Base-by-base conservation (phyloP, 2,113 vertebrate species). In the Aptenodytes patagonicus region DNA sequence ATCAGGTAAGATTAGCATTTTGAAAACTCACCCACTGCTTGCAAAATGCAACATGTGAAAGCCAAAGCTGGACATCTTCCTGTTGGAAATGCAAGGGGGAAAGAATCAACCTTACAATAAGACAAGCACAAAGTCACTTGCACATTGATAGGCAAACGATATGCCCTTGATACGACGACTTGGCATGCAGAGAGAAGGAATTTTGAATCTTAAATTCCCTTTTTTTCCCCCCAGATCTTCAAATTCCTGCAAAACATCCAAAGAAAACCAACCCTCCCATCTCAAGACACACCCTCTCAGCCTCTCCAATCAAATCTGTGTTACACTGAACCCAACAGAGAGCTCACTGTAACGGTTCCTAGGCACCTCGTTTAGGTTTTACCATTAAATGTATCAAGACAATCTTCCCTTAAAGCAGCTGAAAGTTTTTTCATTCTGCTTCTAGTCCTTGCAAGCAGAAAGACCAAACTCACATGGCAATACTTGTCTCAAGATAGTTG, bases 1-100 rank as follows among this genome's bases (percentile, higher is more conserved):
- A 20, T 49, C 22, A 51, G 18, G 0, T 15, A 95, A 44, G 77
- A 54, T 31, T 5, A 13, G 32, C 12, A 68, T 83, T 66, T 68
- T 70, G 68, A 94, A 86, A 93, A 99, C 99, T 75, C 96, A 99
- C 99, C 99, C 99, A 99, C 96, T 99, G 99, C 97, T 99, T 99
- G 98, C 99, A 99, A 97, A 99, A 99, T 7, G 99, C 99, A 52
- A 99, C 96, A 13, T 99, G 99, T 1, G 99, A 99, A 38, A 99
- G 97, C 99, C 99, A 99, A 32, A 99, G 98, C 95, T 99, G 99
- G 81, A 99, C 89, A 86, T 99, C 99, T 29, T 99, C 99, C 99
- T 99, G 91, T 49, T 88, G 89, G 71, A 58, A 88, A 97, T 44
- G 42, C 60, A 87, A 92, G 6, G 3, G 54, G 18, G 44, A 83